Evolutionary conservation across 2,888 invertebrate genomes (phyloP), one percentile per base, ranked within the genome.

Genomic region (Pyrrhosoma nymphula): DNA sequence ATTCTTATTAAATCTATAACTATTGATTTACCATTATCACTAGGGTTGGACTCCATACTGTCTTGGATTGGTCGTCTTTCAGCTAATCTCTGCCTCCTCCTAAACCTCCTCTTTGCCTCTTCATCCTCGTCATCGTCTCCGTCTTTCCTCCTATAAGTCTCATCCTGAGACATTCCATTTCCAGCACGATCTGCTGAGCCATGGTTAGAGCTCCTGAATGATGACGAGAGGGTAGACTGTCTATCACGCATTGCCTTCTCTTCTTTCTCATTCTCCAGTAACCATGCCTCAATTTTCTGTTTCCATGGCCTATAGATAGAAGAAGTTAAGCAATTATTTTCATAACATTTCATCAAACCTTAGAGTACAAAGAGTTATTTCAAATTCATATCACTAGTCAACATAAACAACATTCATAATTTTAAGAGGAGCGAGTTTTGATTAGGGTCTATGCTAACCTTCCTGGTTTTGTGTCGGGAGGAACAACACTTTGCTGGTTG

Each of bases 251-350:
- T 93, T n/a, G 93, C 93, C 47, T 39, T 93, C 30, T 93, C 93
- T 47, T 93, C 93, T 47, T 98, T 98, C 96, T 98, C 98, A 97
- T 98, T 99, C 95, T 98, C 98, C 96, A 98, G 98, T 96, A 99
- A 97, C 99, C 99, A 99, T 14, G 98, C 98, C 97, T 99, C 99
- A 96, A 99, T 99, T 97, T 99, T 99, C 97, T 99, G 98, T 95
- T 98, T 97, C 98, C 99, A 99, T 96, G 99, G 98, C 97, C 98
- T 98, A 96, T 97, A 97, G 96, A 96, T 95, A 95, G 95, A 95
- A 60, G 26, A 60, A 91, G 18, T 93, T 3, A 30, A 56, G 14
- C 56, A 4, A 60, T 60, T 60, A 60, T 14, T 60, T 20, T 20
- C 2, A 14, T 1, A 60, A 60, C 20, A 20, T 60, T 60, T 60